These are phyloP conservation scores for Xenopus laevis DNA, from an alignment of 2,113 vertebrate genomes.

Conservation along the genomic window DNA sequence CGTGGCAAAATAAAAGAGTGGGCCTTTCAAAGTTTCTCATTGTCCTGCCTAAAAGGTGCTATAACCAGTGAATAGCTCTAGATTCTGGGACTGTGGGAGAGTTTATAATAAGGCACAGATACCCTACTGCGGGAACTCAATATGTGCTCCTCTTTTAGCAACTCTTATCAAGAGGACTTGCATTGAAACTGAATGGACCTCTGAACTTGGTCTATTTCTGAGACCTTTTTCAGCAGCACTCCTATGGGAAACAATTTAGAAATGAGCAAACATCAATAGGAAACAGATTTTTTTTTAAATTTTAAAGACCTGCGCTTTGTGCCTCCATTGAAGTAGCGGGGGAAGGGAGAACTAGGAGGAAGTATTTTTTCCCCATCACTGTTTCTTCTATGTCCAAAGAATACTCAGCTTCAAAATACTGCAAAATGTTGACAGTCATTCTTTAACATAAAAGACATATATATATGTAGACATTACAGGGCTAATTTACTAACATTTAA, in stretches of 20 bases:
- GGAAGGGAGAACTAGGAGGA: no score
- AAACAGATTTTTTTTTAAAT: slow-evolving; percentile 19
- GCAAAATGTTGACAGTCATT: no score
- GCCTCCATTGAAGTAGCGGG: background rate
- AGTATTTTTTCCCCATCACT: no score
- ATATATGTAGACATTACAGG: no score
- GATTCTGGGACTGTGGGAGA: slow-evolving; percentile 46
- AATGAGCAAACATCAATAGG: slow-evolving; percentile 44
- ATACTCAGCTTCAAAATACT: no score
- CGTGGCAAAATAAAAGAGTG: slow-evolving; percentile 32
- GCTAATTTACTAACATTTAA: no score
- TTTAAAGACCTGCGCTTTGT: slow-evolving; percentile 23
- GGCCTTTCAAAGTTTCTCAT: slow-evolving; percentile 36
- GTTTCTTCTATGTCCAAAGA: no score
- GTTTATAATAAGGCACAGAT: slow-evolving; percentile 35
- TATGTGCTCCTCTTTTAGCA: slow-evolving; percentile 25
- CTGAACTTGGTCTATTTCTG: slow-evolving; percentile 12
- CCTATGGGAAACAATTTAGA: slow-evolving; percentile 43
- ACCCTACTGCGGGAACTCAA: slow-evolving; percentile 24
- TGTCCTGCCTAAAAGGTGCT: slow-evolving; percentile 13
- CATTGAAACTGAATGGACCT: slow-evolving; percentile 42
- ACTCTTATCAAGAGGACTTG: slow-evolving; percentile 44
- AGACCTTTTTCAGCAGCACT: background rate
- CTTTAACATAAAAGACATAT: no score
- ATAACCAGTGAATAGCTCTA: slow-evolving; percentile 42